Base-by-base conservation (phyloP, 2,888 invertebrate species). In the Tubiluchus corallicola region DNA sequence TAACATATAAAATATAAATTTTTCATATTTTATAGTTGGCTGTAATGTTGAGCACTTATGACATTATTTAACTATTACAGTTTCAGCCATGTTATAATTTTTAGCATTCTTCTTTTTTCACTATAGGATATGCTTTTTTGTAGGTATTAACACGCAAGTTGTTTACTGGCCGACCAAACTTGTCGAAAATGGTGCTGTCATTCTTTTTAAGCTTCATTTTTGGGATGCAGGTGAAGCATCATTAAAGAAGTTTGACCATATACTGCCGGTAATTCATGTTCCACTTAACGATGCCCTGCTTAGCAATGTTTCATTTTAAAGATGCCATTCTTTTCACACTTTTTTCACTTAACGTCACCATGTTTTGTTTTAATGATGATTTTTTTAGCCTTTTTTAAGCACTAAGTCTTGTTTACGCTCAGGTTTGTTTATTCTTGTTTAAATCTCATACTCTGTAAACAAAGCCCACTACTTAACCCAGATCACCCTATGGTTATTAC, bases 161-260 rank as follows among this genome's bases (percentile, higher is more conserved):
- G 62, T 71, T 16, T 72, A 67, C 51, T 73, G 73, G 73, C 73
- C 73, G 2, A 70, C 68, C 3, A 71, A 70, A 54, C 66, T 72
- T 38, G 64, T 66, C 57, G 68, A 70, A 45, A 50, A 56, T 13
- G 57, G 60, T 40, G 69, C 70, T 54, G 61, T 68, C 3, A 66
- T 72, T 18, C 53, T 73, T 42, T 73, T 72, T 52, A 67, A 68
- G 49, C 55, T 73, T 9, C 69, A 71, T 50, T 67, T 72, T 45
- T 73, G 72, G 72, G 73, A 73, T 57, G 70, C 71, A 3, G 72
- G 72, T 2, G 71, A 72, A 45, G 64, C 61, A 38, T 66, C 69
- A 37, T 57, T 68, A 5, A 71, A 69, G 53, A 71, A 71, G 55
- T 73, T 69, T 53, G 69, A 68, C 53, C 71, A 73, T 50, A 67